Base-by-base conservation (phyloP, 2,888 invertebrate species). In the Blomia tropicalis region DNA sequence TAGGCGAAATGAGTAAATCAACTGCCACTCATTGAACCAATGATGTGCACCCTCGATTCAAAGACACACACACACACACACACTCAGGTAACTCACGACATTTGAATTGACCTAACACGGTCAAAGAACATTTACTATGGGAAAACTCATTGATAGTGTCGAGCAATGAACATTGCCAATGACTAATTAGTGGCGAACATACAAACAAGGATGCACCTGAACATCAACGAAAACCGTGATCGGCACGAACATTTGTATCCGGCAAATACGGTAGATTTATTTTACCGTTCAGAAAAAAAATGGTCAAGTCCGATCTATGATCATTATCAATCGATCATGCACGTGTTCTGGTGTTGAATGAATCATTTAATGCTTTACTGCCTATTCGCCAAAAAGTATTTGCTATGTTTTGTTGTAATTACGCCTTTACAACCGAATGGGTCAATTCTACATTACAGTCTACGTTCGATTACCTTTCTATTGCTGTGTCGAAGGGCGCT, bases 1-100 rank as follows among this genome's bases (percentile, higher is more conserved):
- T 11, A 27, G 51, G 51, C 51, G 7, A 47, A 25, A 47, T 47
- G 7, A 25, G 51, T 47, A 47, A 47, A 47, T 47, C 51, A 47
- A 47, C 51, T 14, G n/a, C 7, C 7, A 47, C 11, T 11, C 22
- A 19, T 11, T 7, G 22, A 11, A 14, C 7, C 51, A 11, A n/a
- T 47, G 7, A 17, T 7, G 17, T 7, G 17, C 17, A 36, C 36
- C 36, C 36, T 36, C 36, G 36, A 25, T 14, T 47, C 7, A n/a
- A 14, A n/a, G 51, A n/a, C 7, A 27, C 7, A 47, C 51, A n/a
- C n/a, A 14, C 41, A n/a, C n/a, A 41, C n/a, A 14, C n/a, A 17
- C 41, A 17, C 14, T n/a, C 41, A 19, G 22, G 51, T 47, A 47
- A 25, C 7, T 47, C 51, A 47, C 51, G 51, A 47, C 14, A 47